These are phyloP conservation scores for Litocranius walleri DNA, from an alignment of 2,113 vertebrate species.

Conservation along the genomic window DNA sequence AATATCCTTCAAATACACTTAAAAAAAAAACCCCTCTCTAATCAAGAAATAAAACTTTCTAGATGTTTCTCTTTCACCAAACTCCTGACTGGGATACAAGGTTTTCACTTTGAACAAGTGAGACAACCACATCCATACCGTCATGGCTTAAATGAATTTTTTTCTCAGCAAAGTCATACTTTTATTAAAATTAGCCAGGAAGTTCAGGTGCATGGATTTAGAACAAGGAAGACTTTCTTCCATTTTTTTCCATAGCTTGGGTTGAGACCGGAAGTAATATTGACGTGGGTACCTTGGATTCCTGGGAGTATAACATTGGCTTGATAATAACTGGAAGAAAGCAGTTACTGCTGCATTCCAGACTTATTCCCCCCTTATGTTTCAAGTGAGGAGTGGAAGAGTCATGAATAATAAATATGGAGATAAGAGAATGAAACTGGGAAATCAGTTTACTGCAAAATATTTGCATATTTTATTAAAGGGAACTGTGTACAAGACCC, in stretches of 20 bases:
- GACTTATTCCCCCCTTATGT: conserved; percentile 41
- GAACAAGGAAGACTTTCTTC: conserved; percentile 72
- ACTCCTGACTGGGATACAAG: neutral
- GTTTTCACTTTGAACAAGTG: conserved; percentile 61
- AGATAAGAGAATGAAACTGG: conserved; percentile 88
- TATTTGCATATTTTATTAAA: conserved; percentile 92
- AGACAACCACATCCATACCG: conserved; percentile 31
- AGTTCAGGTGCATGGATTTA: conserved; percentile 64
- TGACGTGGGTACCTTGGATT: conserved; percentile 73
- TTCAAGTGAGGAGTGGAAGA: conserved; percentile 75
- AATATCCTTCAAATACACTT: neutral
- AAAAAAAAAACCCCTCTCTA: neutral
- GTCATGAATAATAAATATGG: conserved; percentile 87
- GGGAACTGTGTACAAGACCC: conserved; percentile 83
- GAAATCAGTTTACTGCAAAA: conserved; percentile 88
- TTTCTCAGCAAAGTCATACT: conserved; percentile 68
- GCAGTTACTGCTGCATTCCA: conserved; percentile 62
- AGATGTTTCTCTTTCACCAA: neutral
- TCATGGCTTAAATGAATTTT: conserved; percentile 64
- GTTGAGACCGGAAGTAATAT: conserved; percentile 74
- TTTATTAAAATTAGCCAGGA: conserved; percentile 71
- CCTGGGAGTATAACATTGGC: conserved; percentile 69
- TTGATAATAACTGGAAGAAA: conserved; percentile 77
- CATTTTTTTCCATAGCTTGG: conserved; percentile 72
- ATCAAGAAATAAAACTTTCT: neutral